Evolutionary conservation across 2,113 vertebrate genomes (phyloP).

Genomic region (Mirza zaza): DNA sequence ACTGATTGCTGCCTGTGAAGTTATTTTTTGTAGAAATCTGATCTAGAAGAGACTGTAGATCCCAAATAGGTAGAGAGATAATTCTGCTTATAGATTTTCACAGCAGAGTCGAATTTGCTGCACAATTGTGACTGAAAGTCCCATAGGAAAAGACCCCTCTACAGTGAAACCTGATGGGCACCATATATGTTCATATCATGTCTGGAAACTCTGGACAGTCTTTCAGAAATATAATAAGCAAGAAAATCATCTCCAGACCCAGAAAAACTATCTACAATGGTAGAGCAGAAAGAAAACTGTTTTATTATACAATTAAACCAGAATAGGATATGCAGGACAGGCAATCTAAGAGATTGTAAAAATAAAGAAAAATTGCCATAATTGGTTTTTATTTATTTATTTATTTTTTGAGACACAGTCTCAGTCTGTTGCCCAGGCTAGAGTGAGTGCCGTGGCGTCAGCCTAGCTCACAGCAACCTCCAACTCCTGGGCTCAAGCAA

Average conservation of each 20-base stretch:
- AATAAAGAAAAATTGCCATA: too few relatives aligned
- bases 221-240: not conserved
- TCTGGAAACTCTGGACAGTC: not conserved
- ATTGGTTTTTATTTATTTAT: too few relatives aligned
- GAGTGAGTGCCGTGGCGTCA: too few relatives aligned
- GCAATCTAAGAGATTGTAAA: not conserved
- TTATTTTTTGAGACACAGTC: too few relatives aligned
- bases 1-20: not conserved
- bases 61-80: not conserved
- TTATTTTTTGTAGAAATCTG: not conserved
- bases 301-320: not conserved
- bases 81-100: not conserved
- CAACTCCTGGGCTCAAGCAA: too few relatives aligned
- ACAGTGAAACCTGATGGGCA: not conserved
- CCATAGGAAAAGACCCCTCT: not conserved
- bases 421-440: not conserved
- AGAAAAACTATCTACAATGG: not conserved
- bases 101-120: not conserved
- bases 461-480: too few relatives aligned
- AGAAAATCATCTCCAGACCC: not conserved
- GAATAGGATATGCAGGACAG: not conserved
- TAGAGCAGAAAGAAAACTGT: not conserved
- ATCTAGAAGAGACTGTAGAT: not conserved
- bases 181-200: not conserved
- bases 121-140: not conserved